These are phyloP conservation scores for Cryptus viduatorius DNA, from an alignment of 2,888 invertebrate species.

Conservation along the genomic window DNA sequence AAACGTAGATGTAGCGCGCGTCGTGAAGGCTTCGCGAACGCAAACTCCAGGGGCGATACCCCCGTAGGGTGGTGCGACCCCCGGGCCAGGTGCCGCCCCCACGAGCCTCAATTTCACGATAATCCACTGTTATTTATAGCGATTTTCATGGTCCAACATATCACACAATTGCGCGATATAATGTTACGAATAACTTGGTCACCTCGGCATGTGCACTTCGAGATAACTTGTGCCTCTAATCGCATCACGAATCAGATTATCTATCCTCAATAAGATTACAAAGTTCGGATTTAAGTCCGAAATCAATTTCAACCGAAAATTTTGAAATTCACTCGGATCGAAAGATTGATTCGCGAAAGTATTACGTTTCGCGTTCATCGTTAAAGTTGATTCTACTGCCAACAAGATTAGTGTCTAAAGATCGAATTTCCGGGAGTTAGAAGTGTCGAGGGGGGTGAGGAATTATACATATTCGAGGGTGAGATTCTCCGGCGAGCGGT, in stretches of 20 bases:
- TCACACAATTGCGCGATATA: constrained; percentile 40
- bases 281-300: background rate
- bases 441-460: constrained; percentile 8
- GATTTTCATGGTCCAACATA: constrained; percentile 71
- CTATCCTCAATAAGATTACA: background rate
- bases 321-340: background rate
- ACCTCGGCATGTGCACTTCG: background rate
- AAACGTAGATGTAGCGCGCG: constrained; percentile 89
- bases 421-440: constrained; percentile 39
- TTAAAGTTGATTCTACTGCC: constrained; percentile 12
- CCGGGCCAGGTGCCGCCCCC: constrained; percentile 84
- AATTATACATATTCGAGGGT: constrained; percentile 34
- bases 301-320: background rate
- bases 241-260: background rate
- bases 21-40: constrained; percentile 86
- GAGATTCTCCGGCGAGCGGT: background rate
- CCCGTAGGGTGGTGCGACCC: constrained; percentile 82
- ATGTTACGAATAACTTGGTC: constrained; percentile 2
- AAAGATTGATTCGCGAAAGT: background rate
- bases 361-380: background rate
- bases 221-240: constrained; percentile 5
- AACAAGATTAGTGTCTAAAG: constrained; percentile 16
- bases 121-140: constrained; percentile 81
- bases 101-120: constrained; percentile 74
- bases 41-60: constrained; percentile 80